phyloP scores from a whole-genome alignment of 2,888 invertebrate species.

The Cynaeus angustus region DNA sequence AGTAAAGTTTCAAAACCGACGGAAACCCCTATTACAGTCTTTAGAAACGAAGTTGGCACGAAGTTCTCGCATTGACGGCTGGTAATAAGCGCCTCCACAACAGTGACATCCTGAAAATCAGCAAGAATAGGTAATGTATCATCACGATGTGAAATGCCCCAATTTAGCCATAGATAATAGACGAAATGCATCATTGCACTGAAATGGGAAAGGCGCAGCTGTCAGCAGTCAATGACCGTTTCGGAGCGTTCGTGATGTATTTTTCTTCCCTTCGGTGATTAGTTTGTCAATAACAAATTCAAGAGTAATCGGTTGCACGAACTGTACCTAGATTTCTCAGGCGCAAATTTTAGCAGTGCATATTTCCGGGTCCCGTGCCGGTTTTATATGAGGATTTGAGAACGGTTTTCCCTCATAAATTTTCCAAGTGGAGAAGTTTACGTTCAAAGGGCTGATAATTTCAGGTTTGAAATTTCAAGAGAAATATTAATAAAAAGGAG shows the following conservation, averaged over 20 bases:
- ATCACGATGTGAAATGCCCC: constrained; percentile 40
- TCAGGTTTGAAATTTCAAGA: constrained; percentile 22
- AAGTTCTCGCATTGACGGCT: constrained; percentile 1
- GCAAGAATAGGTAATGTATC: background rate
- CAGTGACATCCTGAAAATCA: constrained; percentile 24
- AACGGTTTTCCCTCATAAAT: constrained; percentile 24
- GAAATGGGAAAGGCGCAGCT: constrained; percentile 59
- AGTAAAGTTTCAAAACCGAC: background rate
- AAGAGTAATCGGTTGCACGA: constrained; percentile 35
- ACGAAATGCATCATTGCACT: constrained; percentile 53
- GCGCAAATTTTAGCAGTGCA: no score
- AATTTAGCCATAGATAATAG: constrained; percentile 49
- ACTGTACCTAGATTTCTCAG: no score
- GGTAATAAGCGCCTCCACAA: constrained; percentile 1
- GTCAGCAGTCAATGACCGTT: constrained; percentile 57
- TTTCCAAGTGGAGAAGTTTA: constrained; percentile 26
- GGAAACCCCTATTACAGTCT: background rate
- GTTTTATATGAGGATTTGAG: constrained; percentile 27
- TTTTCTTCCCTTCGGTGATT: constrained; percentile 53
- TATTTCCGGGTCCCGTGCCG: constrained; percentile 13
- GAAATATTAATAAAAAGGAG: constrained; percentile 37
- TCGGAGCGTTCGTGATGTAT: constrained; percentile 52
- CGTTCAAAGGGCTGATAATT: constrained; percentile 34
- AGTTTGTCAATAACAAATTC: constrained; percentile 53
- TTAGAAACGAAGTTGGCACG: background rate